Evolutionary conservation across 2,113 vertebrate genomes (phyloP).

Genomic region (Suricata suricatta): DNA sequence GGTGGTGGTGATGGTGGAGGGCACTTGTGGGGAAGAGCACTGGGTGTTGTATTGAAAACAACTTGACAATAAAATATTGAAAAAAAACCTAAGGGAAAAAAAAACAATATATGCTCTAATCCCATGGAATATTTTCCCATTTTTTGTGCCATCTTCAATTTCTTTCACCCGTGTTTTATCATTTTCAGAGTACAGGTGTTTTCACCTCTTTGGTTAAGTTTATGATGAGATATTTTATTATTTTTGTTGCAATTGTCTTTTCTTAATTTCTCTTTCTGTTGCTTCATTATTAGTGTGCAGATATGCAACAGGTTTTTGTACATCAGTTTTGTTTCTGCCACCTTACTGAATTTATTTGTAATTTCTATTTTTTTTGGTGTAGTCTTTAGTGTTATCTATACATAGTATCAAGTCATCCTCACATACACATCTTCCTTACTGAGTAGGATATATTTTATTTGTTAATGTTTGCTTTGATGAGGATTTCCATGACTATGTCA

Average conservation of each 20-base stretch:
- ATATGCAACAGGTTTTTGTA: not conserved
- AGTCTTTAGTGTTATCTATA: not conserved
- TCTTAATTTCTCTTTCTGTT: not conserved
- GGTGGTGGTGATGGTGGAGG: no score
- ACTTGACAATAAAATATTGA: no score
- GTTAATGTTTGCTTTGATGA: not conserved
- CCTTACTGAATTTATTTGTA: not conserved
- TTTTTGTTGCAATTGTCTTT: not conserved
- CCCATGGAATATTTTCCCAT: not conserved
- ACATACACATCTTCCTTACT: not conserved
- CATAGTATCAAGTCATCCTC: not conserved
- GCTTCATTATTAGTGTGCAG: not conserved
- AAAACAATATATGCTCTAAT: not conserved
- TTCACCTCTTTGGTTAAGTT: not conserved
- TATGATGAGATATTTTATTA: not conserved
- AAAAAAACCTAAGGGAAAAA: no score
- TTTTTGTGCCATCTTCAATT: not conserved
- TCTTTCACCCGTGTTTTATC: not conserved
- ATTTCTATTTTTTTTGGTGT: not conserved
- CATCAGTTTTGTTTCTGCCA: not conserved
- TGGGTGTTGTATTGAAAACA: no score
- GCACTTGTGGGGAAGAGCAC: no score
- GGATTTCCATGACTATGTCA: not conserved
- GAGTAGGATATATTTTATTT: not conserved
- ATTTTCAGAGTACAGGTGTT: not conserved